These are phyloP conservation scores for Amphimallon solstitiale DNA, from an alignment of 2,888 invertebrate species.

Conservation along the genomic window DNA sequence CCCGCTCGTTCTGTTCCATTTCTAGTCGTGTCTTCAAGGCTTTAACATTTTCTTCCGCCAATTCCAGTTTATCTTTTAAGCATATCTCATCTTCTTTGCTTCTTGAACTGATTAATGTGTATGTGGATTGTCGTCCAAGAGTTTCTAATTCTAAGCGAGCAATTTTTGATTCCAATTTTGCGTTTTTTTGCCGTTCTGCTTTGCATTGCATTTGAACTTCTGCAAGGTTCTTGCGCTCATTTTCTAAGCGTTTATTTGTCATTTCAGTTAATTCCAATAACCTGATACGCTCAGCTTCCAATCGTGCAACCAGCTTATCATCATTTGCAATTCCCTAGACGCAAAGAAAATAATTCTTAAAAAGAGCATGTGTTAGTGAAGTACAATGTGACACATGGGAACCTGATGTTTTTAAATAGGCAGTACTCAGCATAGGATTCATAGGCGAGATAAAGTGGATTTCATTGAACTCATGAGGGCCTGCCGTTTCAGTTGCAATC, in stretches of 20 bases:
- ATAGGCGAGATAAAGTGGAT: no score
- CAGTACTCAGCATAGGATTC: no score
- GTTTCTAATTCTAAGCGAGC: constrained; percentile 68
- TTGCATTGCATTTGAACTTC: constrained; percentile 58
- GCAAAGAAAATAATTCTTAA: background rate
- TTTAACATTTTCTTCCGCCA: constrained; percentile 74
- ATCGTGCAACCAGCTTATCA: constrained; percentile 50
- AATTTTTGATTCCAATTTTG: constrained; percentile 68
- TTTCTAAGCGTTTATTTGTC: constrained; percentile 68
- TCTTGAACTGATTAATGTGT: constrained; percentile 51
- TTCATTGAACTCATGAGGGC: no score
- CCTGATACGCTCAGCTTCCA: constrained; percentile 71
- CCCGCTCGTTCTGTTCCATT: constrained; percentile 73
- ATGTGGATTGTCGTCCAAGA: constrained; percentile 54
- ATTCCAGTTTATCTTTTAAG: constrained; percentile 63
- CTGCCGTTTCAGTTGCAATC: no score
- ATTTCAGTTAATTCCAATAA: constrained; percentile 69
- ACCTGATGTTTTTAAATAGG: no score
- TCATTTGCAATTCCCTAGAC: constrained; percentile 19
- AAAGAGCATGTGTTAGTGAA: no score
- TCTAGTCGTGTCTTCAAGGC: constrained; percentile 72
- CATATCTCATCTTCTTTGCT: constrained; percentile 10
- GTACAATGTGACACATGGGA: no score
- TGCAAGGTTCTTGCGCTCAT: constrained; percentile 63
- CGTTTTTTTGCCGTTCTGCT: constrained; percentile 67